phyloP scores from a whole-genome alignment of 2,113 vertebrate species.

The Romanogobio albipinnatus region DNA sequence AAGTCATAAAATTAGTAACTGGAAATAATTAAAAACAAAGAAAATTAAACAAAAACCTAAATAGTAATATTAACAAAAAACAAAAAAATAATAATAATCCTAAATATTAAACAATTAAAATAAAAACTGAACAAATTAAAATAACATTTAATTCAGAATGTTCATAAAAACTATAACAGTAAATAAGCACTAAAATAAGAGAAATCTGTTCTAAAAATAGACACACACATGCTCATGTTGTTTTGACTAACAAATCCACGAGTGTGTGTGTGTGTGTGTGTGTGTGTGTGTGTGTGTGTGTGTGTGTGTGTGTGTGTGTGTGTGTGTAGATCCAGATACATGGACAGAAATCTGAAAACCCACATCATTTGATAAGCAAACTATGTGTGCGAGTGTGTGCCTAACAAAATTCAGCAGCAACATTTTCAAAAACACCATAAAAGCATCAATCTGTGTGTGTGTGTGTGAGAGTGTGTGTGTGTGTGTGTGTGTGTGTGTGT shows the following conservation, averaged over 20 bases:
- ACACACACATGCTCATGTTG: background rate
- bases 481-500: too few species aligned
- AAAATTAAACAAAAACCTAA: too few species aligned
- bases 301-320: background rate
- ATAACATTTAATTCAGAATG: background rate
- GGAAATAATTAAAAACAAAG: background rate
- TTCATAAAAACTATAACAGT: background rate
- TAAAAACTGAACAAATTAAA: too few species aligned
- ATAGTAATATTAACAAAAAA: too few species aligned
- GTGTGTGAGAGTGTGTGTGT: too few species aligned
- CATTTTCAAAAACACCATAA: background rate
- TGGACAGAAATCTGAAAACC: background rate
- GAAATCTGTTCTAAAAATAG: background rate
- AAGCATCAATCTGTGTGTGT: background rate
- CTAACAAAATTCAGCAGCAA: background rate
- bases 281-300: background rate
- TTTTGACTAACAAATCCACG: slow-evolving; percentile 29
- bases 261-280: background rate
- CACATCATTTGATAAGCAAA: slow-evolving; percentile 24
- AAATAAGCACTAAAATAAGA: too few species aligned
- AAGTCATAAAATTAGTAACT: background rate
- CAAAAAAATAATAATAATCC: too few species aligned
- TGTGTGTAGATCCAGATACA: background rate
- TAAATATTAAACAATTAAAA: background rate
- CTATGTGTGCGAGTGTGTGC: background rate